Base-by-base conservation (phyloP, 2,797 vertebrate genomes). In the Gambusia yucatana region DNA sequence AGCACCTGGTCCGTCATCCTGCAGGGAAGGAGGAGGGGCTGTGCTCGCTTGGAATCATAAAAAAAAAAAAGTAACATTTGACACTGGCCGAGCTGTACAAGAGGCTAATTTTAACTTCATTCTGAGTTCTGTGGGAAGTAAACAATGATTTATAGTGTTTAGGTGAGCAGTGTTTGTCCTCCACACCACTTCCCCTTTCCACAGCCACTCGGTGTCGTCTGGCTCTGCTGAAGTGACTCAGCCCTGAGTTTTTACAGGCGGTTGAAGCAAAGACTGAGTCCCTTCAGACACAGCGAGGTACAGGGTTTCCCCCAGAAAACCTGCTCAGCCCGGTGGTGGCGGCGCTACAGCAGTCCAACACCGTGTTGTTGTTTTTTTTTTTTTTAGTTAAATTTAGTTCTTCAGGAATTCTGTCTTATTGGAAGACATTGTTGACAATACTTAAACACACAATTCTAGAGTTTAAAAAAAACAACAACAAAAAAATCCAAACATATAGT, bases 91-190 rank as follows among this genome's bases (percentile, higher is more conserved):
- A 10, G 6, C 22, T 33, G 48, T 28, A 39, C 39, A 16, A 17
- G 17, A 0, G 61, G 3, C 61, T 65, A 65, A 69, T 69, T 41
- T 36, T 41, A 43, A 41, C 17, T 41, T 41, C 7, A 43, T 69
- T 69, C 65, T 43, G 20, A 41, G 17, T 25, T 41, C 6, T n/a
- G 39, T n/a, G 36, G 65, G 39, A 69, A 69, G 36, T 11, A 69
- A n/a, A n/a, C 30, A 17, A 16, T 69, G 39, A 69, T 41, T 69
- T 69, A 69, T 17, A 41, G 65, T 65, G 59, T 63, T 63, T 36
- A 33, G 30, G 59, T 63, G 30, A 63, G 59, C 16, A 63, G 59
- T 63, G 30, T 69, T 69, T 41, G 65, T 69, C 65, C 8, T 69
- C 22, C 22, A 43, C 20, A 43, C 9, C 8, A 43, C 20, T 69